phyloP scores from a whole-genome alignment of 92 coral and sea anemone genomes.

The Umimayanthus chanpuru region DNA sequence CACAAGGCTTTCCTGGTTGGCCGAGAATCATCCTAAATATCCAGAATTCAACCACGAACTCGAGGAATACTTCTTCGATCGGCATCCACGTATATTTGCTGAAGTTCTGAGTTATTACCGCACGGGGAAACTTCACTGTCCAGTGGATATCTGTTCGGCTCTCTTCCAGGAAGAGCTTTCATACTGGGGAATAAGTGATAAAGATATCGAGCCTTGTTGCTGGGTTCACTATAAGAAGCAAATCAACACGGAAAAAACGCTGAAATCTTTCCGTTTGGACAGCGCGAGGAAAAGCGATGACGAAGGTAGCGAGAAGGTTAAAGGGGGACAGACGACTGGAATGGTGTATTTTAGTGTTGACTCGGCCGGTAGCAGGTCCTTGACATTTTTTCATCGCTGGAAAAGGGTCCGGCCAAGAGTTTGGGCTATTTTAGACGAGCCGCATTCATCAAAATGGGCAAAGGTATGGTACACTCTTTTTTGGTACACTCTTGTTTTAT shows the following conservation, averaged over 20 bases:
- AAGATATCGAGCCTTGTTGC: slow-evolving; percentile 94
- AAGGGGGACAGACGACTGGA: slow-evolving; percentile 35
- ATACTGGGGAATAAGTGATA: slow-evolving; percentile 96
- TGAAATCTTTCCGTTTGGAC: slow-evolving; percentile 85
- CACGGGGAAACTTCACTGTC: slow-evolving; percentile 96
- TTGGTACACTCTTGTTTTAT: too few species aligned
- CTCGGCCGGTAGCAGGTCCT: slow-evolving; percentile 39
- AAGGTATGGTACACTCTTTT: slow-evolving; percentile 58
- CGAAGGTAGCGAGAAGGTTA: slow-evolving; percentile 33
- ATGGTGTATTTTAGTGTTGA: slow-evolving; percentile 49
- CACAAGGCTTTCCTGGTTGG: slow-evolving; percentile 95
- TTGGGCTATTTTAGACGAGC: slow-evolving; percentile 92
- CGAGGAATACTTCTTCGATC: slow-evolving; percentile 94
- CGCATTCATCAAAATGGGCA: slow-evolving; percentile 80
- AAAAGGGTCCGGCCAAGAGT: slow-evolving; percentile 62
- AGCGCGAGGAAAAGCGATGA: slow-evolving; percentile 71
- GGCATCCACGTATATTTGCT: slow-evolving; percentile 87
- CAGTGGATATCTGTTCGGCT: slow-evolving; percentile 86
- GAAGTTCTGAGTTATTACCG: slow-evolving; percentile 96
- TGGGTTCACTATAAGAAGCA: slow-evolving; percentile 94
- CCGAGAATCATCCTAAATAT: slow-evolving; percentile 89
- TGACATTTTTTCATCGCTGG: slow-evolving; percentile 60
- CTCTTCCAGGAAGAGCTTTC: slow-evolving; percentile 89
- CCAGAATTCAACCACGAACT: slow-evolving; percentile 85
- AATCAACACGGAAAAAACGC: slow-evolving; percentile 89